Evolutionary conservation across 2,888 invertebrate species (phyloP), one percentile per base, ranked within the genome.

Genomic region (Eledone cirrhosa): DNA sequence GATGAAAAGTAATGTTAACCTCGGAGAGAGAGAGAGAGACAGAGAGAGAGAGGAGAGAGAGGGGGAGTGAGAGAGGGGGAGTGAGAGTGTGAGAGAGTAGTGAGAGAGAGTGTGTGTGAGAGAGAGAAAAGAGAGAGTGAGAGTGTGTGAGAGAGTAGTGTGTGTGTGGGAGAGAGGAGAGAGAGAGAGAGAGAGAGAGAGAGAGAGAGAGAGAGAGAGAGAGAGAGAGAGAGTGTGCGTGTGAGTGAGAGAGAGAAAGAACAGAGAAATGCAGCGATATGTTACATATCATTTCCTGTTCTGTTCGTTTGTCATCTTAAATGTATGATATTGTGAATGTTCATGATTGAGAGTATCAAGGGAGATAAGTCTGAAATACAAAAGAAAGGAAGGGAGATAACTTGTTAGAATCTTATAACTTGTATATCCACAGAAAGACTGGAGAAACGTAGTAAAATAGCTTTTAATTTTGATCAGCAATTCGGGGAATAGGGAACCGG

Each of bases 121-220:
- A 33, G 16, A 14, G 24, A 77, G 22, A 31, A 22, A 8, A 53
- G 53, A 53, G 53, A 78, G 8, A 74, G 27, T 59, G 29, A 53
- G 29, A 76, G 19, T 24, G n/a, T 65, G 24, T 65, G 29, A 41
- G 29, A 79, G n/a, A n/a, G n/a, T n/a, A n/a, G n/a, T n/a, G n/a
- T n/a, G n/a, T n/a, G n/a, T n/a, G n/a, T n/a, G n/a, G 53, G 76
- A n/a, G 65, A 16, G 11, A 22, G 76, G 63, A 76, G 48, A 76
- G 29, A 76, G 31, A 75, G 13, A 33, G 16, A 14, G 13, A 77
- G 22, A 31, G 29, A 8, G 22, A 31, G 24, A 24, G 31, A n/a
- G 22, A 31, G 11, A 16, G 29, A 22, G 29, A 31, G 33, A 33
- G 22, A 22, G 19, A 11, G 11, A 11, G n/a, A 16, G 48, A 33